phyloP scores from a whole-genome alignment of 2,113 vertebrate genomes.

The Sinocyclocheilus grahami region DNA sequence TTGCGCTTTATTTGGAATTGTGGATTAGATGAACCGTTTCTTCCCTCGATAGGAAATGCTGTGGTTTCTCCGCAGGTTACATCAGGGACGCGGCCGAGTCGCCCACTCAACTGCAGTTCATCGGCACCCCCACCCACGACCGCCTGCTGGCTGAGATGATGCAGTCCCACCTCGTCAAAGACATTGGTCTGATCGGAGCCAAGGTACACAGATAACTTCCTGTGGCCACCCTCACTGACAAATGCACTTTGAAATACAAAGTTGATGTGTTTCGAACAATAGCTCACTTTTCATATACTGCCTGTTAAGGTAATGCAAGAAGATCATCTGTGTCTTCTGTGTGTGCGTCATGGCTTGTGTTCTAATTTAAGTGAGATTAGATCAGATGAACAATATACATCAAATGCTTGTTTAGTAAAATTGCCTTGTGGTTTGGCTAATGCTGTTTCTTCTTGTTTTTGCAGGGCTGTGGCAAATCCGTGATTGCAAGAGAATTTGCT shows the following conservation, averaged over 20 bases:
- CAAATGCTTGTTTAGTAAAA: not conserved
- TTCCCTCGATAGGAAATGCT: conserved; percentile 37
- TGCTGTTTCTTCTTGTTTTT: not conserved
- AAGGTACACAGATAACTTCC: conserved; percentile 81
- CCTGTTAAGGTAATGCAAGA: conserved; percentile 31
- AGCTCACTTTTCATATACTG: not conserved
- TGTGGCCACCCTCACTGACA: not conserved
- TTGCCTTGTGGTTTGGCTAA: not conserved
- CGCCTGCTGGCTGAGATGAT: conserved; percentile 91
- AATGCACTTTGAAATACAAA: conserved; percentile 8
- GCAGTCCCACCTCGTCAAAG: conserved; percentile 94
- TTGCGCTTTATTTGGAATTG: conserved; percentile 14
- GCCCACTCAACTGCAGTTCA: conserved; percentile 75
- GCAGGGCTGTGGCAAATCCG: conserved; percentile 95
- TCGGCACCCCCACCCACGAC: conserved; percentile 86
- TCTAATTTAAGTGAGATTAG: not conserved
- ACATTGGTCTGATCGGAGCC: conserved; percentile 92
- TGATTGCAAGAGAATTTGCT: conserved; percentile 89
- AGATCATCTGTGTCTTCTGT: not conserved
- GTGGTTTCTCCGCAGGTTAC: conserved; percentile 78
- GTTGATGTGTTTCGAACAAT: conserved; percentile 23
- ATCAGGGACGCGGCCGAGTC: conserved; percentile 75
- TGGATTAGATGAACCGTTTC: not conserved
- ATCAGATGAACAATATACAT: conserved; percentile 5
- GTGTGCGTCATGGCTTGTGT: not conserved